Conservation (phyloP, 2,113 vertebrate genomes). For the Pongo abelii region DNA sequence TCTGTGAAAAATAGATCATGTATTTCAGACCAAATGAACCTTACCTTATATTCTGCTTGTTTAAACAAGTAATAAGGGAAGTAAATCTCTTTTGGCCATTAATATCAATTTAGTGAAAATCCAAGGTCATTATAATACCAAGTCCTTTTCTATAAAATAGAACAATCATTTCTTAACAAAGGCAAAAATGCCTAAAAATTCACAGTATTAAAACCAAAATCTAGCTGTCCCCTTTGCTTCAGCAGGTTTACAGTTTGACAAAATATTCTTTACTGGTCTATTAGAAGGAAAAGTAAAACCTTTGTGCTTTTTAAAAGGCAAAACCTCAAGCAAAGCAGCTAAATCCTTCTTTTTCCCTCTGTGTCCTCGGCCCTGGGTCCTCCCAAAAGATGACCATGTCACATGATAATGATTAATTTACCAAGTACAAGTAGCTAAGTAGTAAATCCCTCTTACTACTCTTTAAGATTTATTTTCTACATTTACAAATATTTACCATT, state of each 20-base stretch:
- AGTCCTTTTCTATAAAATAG: slow-evolving; percentile 28
- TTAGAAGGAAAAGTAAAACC: background rate
- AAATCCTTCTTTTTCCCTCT: background rate
- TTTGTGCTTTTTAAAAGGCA: slow-evolving; percentile 3
- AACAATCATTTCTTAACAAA: background rate
- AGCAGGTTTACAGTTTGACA: background rate
- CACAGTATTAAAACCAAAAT: background rate
- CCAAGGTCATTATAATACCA: background rate
- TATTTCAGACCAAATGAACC: slow-evolving; percentile 14
- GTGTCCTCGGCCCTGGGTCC: background rate
- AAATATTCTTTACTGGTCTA: background rate
- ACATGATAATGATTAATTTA: slow-evolving; percentile 15
- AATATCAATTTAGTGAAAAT: slow-evolving; percentile 34
- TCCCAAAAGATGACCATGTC: background rate
- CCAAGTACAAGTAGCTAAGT: slow-evolving; percentile 6
- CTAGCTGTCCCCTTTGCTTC: background rate
- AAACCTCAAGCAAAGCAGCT: background rate
- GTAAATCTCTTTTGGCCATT: background rate
- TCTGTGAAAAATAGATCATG: background rate
- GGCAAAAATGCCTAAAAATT: background rate
- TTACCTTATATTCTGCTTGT: slow-evolving; percentile 6
- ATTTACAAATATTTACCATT: slow-evolving; percentile 52
- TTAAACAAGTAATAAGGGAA: slow-evolving; percentile 44
- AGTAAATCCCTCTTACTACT: slow-evolving; percentile 50
- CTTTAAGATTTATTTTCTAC: slow-evolving; percentile 66